Percentiles rank a stretch among this genome's conserved stretches.
These are phyloP conservation scores for Panthera tigris DNA, from an alignment of 2,113 vertebrate species.

Conservation along the genomic window DNA sequence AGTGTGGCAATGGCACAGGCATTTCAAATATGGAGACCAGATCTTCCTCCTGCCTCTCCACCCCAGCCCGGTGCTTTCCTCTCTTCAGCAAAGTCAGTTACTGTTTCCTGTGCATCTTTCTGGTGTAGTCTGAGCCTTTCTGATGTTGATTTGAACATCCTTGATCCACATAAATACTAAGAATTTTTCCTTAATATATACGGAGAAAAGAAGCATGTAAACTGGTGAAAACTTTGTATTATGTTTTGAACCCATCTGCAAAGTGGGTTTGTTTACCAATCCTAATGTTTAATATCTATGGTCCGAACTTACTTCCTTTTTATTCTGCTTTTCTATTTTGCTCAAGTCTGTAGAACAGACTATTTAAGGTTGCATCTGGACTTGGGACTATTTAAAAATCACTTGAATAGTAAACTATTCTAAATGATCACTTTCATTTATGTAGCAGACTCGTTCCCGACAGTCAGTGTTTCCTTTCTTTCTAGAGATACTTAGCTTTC, in stretches of 20 bases:
- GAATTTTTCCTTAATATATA: background rate
- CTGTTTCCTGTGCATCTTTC: background rate
- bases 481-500: background rate
- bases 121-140: background rate
- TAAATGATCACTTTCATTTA: background rate
- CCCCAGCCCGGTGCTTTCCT: background rate
- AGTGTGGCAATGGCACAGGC: fast-evolving
- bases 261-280: background rate
- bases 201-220: background rate
- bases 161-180: background rate
- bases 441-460: background rate
- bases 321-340: background rate
- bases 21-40: background rate
- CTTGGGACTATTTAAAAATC: background rate
- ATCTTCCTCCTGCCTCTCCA: background rate
- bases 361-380: background rate
- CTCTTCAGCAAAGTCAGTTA: background rate
- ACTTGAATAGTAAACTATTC: background rate
- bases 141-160: background rate
- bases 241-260: background rate
- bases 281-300: background rate
- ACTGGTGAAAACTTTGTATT: background rate
- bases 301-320: background rate
- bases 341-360: background rate
- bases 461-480: background rate